phyloP scores from a whole-genome alignment of 2,888 invertebrate genomes.

The Leptura quadrifasciata region DNA sequence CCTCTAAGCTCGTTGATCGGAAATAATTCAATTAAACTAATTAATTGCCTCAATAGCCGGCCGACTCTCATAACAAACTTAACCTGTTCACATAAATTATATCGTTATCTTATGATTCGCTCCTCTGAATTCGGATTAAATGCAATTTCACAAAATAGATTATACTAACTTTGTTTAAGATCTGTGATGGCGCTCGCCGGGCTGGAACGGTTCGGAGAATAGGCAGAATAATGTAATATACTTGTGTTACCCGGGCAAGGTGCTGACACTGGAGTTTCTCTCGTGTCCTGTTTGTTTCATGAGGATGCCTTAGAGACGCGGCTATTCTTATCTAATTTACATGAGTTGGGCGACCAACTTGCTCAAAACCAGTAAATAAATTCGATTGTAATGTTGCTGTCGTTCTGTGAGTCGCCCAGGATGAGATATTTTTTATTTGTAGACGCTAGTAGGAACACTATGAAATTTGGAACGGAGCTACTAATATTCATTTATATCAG shows the following conservation, averaged over 20 bases:
- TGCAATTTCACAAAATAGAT: slow-evolving; percentile 56
- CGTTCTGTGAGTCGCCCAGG: too few relatives aligned
- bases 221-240: slow-evolving; percentile 36
- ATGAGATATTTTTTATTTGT: too few relatives aligned
- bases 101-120: slow-evolving; percentile 57
- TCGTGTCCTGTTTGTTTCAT: not conserved
- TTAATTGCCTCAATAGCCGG: slow-evolving; percentile 58
- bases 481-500: too few relatives aligned
- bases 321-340: not conserved
- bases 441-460: too few relatives aligned
- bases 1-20: slow-evolving; percentile 60
- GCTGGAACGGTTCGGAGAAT: slow-evolving; percentile 36
- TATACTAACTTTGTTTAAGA: slow-evolving; percentile 55
- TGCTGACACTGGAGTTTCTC: slow-evolving; percentile 4
- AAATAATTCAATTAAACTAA: slow-evolving; percentile 65
- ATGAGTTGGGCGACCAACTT: not conserved
- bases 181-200: slow-evolving; percentile 42
- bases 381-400: too few relatives aligned
- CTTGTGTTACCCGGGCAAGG: not conserved
- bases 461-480: too few relatives aligned
- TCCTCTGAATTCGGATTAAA: slow-evolving; percentile 57
- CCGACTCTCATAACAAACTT: slow-evolving; percentile 55
- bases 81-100: slow-evolving; percentile 58
- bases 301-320: not conserved
- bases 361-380: not conserved